phyloP scores from a whole-genome alignment of 2,797 vertebrate genomes.

The Lindbergichthys nudifrons region DNA sequence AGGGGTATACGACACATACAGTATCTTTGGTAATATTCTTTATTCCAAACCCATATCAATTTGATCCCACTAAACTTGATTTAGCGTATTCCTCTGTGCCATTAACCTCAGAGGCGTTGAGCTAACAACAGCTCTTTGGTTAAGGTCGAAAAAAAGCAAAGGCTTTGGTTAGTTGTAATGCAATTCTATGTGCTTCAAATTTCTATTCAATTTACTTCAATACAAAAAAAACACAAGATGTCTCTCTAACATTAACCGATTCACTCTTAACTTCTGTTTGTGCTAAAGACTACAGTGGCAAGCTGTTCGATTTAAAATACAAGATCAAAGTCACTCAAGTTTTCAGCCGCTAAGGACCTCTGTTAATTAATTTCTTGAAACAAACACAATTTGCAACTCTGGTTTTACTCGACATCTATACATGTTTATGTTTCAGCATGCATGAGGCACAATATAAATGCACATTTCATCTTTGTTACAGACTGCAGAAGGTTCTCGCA shows the following conservation, averaged over 20 bases:
- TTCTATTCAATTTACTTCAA: neutral
- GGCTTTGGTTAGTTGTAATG: neutral
- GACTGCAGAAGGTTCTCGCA: conserved; percentile 51
- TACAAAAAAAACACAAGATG: neutral
- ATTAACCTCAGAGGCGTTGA: neutral
- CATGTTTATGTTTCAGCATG: conserved; percentile 40
- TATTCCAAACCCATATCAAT: neutral
- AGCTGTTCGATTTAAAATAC: neutral
- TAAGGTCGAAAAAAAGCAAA: neutral
- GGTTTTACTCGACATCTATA: conserved; percentile 41
- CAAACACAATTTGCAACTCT: conserved; percentile 51
- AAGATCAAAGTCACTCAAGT: neutral
- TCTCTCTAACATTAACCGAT: neutral
- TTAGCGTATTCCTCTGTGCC: neutral
- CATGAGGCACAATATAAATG: conserved; percentile 77
- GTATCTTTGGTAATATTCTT: neutral
- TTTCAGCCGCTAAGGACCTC: conserved; percentile 19
- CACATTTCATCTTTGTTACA: conserved; percentile 68
- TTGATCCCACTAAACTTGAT: neutral
- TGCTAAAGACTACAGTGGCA: neutral
- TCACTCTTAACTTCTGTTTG: neutral
- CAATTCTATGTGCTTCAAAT: neutral
- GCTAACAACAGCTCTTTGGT: neutral
- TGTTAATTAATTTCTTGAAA: conserved; percentile 72
- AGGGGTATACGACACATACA: conserved; percentile 5